Base-by-base conservation (phyloP, 2,113 vertebrate species). In the Mirza zaza region DNA sequence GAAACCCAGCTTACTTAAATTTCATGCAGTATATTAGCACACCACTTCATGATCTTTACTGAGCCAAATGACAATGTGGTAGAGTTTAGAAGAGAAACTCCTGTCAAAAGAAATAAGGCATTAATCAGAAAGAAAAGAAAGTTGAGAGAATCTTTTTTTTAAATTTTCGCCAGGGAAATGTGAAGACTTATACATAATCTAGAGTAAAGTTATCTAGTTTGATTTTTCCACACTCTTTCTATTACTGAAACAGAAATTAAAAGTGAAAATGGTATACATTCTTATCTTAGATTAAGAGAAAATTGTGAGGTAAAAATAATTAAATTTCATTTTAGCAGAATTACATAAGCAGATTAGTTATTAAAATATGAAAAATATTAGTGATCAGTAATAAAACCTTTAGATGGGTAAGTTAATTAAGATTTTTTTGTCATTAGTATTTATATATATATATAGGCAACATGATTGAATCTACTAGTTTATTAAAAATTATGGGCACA, bases 81-180 rank as follows among this genome's bases (percentile, higher is more conserved):
- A 63, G 32, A 65, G n/a, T 57, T 94, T 42, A 63, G 17, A 50
- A 55, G 48, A 91, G 32, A 92, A 76, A 84, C 6, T 85, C 39
- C 14, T 71, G 52, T 77, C 9, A 57, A 59, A 81, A 42, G 11
- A 29, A 52, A 71, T 59, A 36, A 71, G 23, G 2, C 81, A 57
- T 77, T 85, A 76, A 15, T 61, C 20, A 76, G 50, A 80, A 94
- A 91, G 14, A 92, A 86, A 94, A 73, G 8, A 57, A 84, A 82
- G 18, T 50, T 81, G 36, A 83, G 12, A 42, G 20, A 61, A 52
- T 85, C 39, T 68, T 79, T 8, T 50, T n/a, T 59, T 59, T 85
- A n/a, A n/a, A n/a, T n/a, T 5, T 81, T 94, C 90, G 3, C 2
- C 8, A 65, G 50, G 5, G 1, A 84, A 94, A 52, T 68, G 11